Evolutionary conservation across 2,888 invertebrate genomes (phyloP), one percentile per base, ranked within the genome.

Genomic region (Alviniconcha strummeri): DNA sequence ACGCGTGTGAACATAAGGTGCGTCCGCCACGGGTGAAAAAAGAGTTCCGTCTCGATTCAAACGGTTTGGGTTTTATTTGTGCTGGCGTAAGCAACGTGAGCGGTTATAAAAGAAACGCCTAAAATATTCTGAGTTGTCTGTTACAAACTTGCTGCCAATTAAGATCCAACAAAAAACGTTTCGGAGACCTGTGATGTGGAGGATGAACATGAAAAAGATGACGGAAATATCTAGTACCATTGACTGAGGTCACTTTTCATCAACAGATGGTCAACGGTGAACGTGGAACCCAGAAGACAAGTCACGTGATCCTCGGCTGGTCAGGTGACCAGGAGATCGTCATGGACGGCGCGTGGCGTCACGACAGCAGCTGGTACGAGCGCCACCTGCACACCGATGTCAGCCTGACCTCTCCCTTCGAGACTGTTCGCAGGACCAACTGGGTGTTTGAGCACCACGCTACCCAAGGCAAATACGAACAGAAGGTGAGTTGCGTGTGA

Each of bases 401-500:
- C 75, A 81, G 67, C 13, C 57, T 85, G 57, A n/a, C 56, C 78
- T 80, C 84, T 36, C 84, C 84, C 8, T 84, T 84, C 75, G 52
- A 36, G 15, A 79, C 78, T 13, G 36, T 81, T 15, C 74, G 81
- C 74, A 81, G 60, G 5, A 71, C 69, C 69, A 80, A 36, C 55
- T 84, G 81, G 81, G 36, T 74, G 15, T 71, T 55, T 17, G 80
- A 80, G 80, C 67, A 71, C 69, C 80, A 80, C 55, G 52, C 69
- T n/a, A 64, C 80, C 8, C 80, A 80, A 55, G 69, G 13, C 80
- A 80, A 80, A 55, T 78, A 78, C 13, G 64, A 60, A 64, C 78
- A 78, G 64, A 78, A 78, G 78, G 78, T 78, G 78, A 76, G 76
- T 54, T 5, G 36, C 15, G 9, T 15, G 15, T 4, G 64, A 1